These are phyloP conservation scores for Thelaira solivaga DNA, from an alignment of 2,888 invertebrate species.

Conservation along the genomic window DNA sequence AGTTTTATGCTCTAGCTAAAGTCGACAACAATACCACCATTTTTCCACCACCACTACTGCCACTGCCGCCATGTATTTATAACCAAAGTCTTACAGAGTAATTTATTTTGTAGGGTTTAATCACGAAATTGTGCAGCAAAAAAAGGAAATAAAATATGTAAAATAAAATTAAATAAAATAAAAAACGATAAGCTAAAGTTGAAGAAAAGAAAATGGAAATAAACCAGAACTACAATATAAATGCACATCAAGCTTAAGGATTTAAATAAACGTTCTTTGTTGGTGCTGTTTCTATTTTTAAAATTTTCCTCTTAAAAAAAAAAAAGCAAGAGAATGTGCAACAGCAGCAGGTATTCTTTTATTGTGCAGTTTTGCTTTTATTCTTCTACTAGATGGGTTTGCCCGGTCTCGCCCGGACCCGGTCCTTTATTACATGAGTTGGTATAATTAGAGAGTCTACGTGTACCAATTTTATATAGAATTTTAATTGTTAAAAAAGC, in stretches of 20 bases:
- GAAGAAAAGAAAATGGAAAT: neutral
- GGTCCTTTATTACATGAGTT: no score
- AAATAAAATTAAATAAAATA: neutral
- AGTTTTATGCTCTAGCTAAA: neutral
- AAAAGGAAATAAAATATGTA: neutral
- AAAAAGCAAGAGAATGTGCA: neutral
- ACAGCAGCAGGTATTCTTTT: neutral
- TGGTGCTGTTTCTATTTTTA: neutral
- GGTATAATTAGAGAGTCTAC: no score
- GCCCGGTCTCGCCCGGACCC: no score
- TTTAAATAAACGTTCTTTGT: no score
- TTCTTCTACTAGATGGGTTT: no score
- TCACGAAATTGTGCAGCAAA: neutral
- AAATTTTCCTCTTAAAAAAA: neutral
- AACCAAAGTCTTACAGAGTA: no score
- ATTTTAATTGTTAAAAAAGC: no score
- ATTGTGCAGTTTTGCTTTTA: neutral
- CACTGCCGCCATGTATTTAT: no score
- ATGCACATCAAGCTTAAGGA: neutral
- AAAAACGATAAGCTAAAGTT: neutral
- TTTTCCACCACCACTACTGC: neutral
- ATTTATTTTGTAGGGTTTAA: neutral
- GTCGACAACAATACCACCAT: no score
- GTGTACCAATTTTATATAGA: no score
- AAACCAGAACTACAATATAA: neutral